Percentiles rank a stretch among this genome's conserved stretches.
phyloP scores from a whole-genome alignment of 2,888 invertebrate genomes.

The Aleiodes leptofemur region DNA sequence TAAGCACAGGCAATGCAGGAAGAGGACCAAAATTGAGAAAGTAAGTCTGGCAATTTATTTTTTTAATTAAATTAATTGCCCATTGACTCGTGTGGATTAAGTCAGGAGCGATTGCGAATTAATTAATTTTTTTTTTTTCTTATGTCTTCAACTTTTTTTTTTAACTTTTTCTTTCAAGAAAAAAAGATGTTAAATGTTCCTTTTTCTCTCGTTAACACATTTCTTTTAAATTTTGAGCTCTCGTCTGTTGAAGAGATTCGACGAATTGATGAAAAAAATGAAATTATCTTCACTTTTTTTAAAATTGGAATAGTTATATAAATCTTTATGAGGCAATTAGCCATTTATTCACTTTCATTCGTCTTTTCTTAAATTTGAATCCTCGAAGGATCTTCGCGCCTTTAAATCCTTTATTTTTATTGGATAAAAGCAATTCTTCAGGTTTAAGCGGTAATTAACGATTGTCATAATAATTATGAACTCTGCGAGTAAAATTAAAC shows the following conservation, averaged over 20 bases:
- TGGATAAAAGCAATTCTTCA: too few species aligned
- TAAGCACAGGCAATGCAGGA: constrained; percentile 70
- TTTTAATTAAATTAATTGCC: constrained; percentile 36
- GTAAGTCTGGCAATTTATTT: constrained; percentile 53
- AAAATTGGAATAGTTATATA: too few species aligned
- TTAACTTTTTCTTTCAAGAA: background rate
- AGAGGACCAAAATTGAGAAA: constrained; percentile 65
- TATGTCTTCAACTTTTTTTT: constrained; percentile 1
- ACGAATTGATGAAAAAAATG: too few species aligned
- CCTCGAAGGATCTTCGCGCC: background rate
- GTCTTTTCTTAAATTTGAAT: constrained; percentile 16
- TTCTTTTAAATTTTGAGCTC: constrained; percentile 27
- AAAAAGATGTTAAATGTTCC: background rate
- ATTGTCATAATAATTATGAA: too few species aligned
- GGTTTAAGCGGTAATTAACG: too few species aligned
- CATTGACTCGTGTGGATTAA: constrained; percentile 57
- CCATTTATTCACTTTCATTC: constrained; percentile 24
- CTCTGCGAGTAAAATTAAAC: too few species aligned
- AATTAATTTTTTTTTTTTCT: background rate
- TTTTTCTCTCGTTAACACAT: constrained; percentile 35
- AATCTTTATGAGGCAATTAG: background rate
- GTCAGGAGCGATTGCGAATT: constrained; percentile 65
- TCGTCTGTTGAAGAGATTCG: background rate
- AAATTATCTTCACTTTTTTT: too few species aligned
- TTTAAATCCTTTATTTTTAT: too few species aligned